phyloP scores from a whole-genome alignment of 2,113 vertebrate genomes.

The Petaurus breviceps region DNA sequence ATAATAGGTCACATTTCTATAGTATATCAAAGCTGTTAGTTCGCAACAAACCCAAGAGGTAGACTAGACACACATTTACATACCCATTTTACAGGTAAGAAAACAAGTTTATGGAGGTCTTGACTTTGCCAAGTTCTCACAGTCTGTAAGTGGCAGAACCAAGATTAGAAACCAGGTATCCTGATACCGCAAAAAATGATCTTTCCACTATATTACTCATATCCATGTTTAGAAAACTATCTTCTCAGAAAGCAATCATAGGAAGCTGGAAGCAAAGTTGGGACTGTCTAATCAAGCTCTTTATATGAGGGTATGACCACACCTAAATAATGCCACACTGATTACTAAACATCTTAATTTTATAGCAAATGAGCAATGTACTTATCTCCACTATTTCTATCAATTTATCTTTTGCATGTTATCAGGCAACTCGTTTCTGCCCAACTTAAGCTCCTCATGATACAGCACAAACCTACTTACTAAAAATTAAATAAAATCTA shows the following conservation, averaged over 20 bases:
- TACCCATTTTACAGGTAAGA: background rate
- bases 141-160: background rate
- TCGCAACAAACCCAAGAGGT: background rate
- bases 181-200: background rate
- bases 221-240: background rate
- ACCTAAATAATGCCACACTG: background rate
- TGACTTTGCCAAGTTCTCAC: background rate
- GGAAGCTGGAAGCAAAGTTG: background rate
- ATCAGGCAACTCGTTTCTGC: background rate
- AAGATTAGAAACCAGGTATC: background rate
- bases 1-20: background rate
- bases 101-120: background rate
- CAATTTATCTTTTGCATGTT: background rate
- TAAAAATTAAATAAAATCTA: constrained; percentile 50
- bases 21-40: background rate
- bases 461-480: constrained; percentile 26
- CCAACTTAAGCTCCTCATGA: background rate
- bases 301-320: constrained; percentile 24
- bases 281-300: background rate
- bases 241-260: background rate
- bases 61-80: background rate
- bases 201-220: background rate
- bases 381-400: background rate
- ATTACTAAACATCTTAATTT: background rate
- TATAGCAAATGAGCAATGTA: background rate